Evolutionary conservation across 2,888 invertebrate genomes (phyloP).

Genomic region (Archaeoteleia sp.): DNA sequence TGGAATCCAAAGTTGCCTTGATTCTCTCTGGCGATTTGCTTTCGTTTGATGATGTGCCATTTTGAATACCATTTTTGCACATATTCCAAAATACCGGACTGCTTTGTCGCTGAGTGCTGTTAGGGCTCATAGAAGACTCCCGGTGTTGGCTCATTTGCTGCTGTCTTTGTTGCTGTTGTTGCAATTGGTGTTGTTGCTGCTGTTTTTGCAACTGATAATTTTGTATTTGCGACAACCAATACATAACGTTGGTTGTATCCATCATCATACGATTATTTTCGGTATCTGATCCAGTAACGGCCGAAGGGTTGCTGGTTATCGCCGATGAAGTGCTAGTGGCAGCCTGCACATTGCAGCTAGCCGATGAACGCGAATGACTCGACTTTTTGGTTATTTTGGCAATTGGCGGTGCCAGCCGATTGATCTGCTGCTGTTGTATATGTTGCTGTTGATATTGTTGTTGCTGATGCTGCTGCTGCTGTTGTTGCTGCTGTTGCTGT

Average conservation of each 20-base stretch:
- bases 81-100: constrained; percentile 44
- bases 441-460: too few relatives aligned
- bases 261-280: too few relatives aligned
- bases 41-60: constrained; percentile 13
- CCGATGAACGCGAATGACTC: too few relatives aligned
- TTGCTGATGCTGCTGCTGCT: background rate
- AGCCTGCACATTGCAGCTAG: constrained; percentile 1
- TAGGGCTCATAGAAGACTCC: constrained; percentile 31
- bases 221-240: too few relatives aligned
- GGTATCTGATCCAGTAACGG: too few relatives aligned
- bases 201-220: constrained; percentile 48
- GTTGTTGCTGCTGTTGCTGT: background rate
- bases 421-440: constrained; percentile 13
- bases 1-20: constrained; percentile 81
- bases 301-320: too few relatives aligned
- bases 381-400: constrained; percentile 31
- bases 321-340: too few relatives aligned
- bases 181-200: constrained; percentile 39
- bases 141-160: background rate
- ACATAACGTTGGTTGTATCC: too few relatives aligned
- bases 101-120: constrained; percentile 62
- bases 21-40: constrained; percentile 75
- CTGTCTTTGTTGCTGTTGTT: constrained; percentile 61
- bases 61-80: constrained; percentile 52
- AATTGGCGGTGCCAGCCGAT: constrained; percentile 24